These are phyloP conservation scores for Mythimna lalbum DNA, from an alignment of 2,888 invertebrate species.

Conservation along the genomic window DNA sequence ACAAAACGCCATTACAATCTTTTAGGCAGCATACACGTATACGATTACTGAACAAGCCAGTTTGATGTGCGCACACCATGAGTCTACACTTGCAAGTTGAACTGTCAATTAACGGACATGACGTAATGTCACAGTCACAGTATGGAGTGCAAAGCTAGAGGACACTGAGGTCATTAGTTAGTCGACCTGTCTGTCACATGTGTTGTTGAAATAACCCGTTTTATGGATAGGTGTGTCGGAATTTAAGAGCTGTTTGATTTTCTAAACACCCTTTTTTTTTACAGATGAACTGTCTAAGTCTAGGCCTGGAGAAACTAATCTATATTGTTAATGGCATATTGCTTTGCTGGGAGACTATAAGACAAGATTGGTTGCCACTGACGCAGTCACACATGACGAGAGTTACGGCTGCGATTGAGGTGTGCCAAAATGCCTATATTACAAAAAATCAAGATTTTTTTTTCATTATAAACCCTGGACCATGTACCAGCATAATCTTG, in stretches of 20 bases:
- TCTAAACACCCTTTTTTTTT: neutral
- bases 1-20: slow-evolving; percentile 48
- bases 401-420: too few species aligned
- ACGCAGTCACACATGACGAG: neutral
- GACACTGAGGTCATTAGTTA: slow-evolving; percentile 23
- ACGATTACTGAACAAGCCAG: slow-evolving; percentile 38
- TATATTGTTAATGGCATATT: neutral
- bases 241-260: slow-evolving; percentile 8
- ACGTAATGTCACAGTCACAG: slow-evolving; percentile 17
- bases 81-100: slow-evolving; percentile 29
- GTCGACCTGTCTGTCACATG: slow-evolving; percentile 18
- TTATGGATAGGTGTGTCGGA: slow-evolving; percentile 14
- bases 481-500: too few species aligned
- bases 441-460: too few species aligned
- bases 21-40: slow-evolving; percentile 46
- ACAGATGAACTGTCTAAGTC: neutral
- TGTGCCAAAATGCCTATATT: too few species aligned
- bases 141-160: slow-evolving; percentile 2
- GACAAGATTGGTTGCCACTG: neutral
- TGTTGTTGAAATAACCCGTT: slow-evolving; percentile 7
- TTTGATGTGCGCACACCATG: slow-evolving; percentile 23
- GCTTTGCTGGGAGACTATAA: neutral
- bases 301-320: neutral
- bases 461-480: too few species aligned
- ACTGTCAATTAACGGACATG: slow-evolving; percentile 39